A percentile compares a stretch with the other conserved stretches of the same genome.
Evolutionary conservation across 2,888 invertebrate species (phyloP).

Genomic region (Drosophila eohydei): DNA sequence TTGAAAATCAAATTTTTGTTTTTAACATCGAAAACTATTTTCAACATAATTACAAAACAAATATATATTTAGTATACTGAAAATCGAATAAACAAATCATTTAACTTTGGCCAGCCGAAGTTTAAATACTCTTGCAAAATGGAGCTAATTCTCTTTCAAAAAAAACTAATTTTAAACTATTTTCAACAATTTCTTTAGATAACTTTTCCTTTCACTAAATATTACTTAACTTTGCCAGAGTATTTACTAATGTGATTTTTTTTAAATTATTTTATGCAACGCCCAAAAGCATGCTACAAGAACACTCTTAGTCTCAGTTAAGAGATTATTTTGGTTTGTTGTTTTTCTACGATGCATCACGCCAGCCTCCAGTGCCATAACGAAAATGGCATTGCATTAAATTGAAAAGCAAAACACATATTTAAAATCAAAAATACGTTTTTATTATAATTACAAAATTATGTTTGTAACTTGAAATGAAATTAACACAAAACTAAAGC

Average conservation of each 20-base stretch:
- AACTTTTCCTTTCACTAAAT: neutral
- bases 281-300: conserved; percentile 45
- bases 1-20: conserved; percentile 73
- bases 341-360: conserved; percentile 8
- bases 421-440: conserved; percentile 38
- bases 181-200: no score
- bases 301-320: conserved; percentile 12
- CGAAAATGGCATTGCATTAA: conserved; percentile 26
- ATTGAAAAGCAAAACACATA: conserved; percentile 7
- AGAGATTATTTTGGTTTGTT: neutral
- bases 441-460: conserved; percentile 29
- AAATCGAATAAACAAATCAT: conserved; percentile 43
- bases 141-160: neutral
- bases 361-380: conserved; percentile 45
- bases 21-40: conserved; percentile 66
- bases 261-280: conserved; percentile 11
- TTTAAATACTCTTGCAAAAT: conserved; percentile 29
- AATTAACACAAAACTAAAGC: conserved; percentile 41
- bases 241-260: neutral
- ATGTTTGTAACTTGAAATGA: conserved; percentile 37
- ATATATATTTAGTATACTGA: conserved; percentile 47
- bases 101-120: conserved; percentile 30
- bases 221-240: conserved; percentile 11
- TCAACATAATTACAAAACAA: conserved; percentile 27
- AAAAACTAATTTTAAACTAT: neutral